Evolutionary conservation across 2,113 vertebrate genomes (phyloP).

Genomic region (Strix uralensis): DNA sequence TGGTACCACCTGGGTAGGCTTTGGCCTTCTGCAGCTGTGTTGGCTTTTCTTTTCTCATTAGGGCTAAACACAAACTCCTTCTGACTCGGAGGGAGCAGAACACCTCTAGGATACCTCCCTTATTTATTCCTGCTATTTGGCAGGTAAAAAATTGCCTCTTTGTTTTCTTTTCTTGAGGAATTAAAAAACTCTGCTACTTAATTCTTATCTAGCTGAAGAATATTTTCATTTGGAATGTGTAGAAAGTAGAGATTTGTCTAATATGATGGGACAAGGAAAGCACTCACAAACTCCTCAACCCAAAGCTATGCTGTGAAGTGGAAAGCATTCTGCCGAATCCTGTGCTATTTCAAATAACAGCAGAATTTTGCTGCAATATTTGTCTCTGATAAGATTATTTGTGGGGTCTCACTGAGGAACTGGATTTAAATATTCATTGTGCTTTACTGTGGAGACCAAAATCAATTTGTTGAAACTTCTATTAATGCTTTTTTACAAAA

Average conservation of each 20-base stretch:
- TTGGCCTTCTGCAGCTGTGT: rapidly evolving
- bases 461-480: background rate
- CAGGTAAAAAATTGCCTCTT: background rate
- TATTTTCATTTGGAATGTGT: background rate
- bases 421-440: background rate
- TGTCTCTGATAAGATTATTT: background rate
- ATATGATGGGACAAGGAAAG: background rate
- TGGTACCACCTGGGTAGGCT: background rate
- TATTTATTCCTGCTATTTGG: background rate
- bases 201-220: background rate
- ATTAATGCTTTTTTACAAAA: background rate
- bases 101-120: background rate
- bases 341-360: background rate
- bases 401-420: background rate
- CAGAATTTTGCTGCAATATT: background rate
- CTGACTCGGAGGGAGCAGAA: background rate
- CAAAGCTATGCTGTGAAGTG: background rate
- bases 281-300: background rate
- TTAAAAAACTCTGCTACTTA: background rate
- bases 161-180: background rate
- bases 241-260: background rate
- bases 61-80: background rate
- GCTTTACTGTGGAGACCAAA: background rate
- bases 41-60: background rate
- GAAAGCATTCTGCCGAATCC: background rate